phyloP scores from a whole-genome alignment of 2,888 invertebrate genomes.

The Phaonia tiefii region DNA sequence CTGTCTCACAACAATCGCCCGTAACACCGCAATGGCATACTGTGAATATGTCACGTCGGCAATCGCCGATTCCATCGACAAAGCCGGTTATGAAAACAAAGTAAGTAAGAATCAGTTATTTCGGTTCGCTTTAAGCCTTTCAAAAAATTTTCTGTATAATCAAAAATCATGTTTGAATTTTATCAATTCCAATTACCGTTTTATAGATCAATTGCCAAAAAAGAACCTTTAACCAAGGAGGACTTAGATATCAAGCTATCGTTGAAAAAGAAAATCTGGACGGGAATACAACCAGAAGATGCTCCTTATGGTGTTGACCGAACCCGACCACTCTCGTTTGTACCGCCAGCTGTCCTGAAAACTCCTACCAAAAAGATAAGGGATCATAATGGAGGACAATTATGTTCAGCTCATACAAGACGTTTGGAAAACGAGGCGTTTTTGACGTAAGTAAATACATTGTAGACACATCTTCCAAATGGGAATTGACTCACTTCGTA shows the following conservation, averaged over 20 bases:
- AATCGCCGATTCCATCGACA: constrained; percentile 61
- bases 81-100: constrained; percentile 71
- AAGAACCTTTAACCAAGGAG: constrained; percentile 69
- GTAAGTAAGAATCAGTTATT: constrained; percentile 55
- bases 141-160: background rate
- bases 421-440: constrained; percentile 82
- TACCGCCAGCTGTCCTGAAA: constrained; percentile 81
- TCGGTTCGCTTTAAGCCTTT: background rate
- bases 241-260: constrained; percentile 85
- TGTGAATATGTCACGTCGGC: constrained; percentile 64
- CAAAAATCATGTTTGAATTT: constrained; percentile 21
- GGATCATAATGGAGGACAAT: constrained; percentile 10
- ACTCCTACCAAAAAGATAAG: constrained; percentile 50
- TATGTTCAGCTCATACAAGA: background rate
- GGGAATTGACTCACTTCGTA: too few species aligned
- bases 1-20: constrained; percentile 6
- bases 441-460: constrained; percentile 81
- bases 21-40: constrained; percentile 36
- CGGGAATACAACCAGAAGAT: constrained; percentile 82
- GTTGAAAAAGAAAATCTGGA: constrained; percentile 88
- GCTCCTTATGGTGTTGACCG: constrained; percentile 50
- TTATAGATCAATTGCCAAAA: constrained; percentile 49
- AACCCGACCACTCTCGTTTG: constrained; percentile 85
- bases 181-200: constrained; percentile 23
- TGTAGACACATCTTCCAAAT: background rate